Conservation (phyloP, 2,888 invertebrate species). For the Myopa tessellatipennis region DNA sequence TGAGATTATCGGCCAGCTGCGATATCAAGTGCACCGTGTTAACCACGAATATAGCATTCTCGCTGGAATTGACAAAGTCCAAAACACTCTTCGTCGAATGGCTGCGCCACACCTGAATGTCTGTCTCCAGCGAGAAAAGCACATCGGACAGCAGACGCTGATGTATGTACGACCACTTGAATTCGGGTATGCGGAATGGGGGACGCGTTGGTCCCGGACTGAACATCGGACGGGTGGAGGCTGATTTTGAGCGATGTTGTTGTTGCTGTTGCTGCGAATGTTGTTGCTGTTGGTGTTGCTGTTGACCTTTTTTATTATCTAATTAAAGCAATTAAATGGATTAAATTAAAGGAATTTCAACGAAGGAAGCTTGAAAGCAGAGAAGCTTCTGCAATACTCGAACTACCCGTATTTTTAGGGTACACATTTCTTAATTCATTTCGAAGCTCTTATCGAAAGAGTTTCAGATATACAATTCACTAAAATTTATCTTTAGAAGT, state of each 20-base stretch:
- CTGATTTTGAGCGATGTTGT: slow-evolving; percentile 70
- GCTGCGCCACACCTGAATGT: slow-evolving; percentile 93
- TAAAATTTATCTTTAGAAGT: too few species aligned
- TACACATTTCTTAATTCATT: too few species aligned
- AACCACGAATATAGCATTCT: slow-evolving; percentile 98
- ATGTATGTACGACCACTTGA: slow-evolving; percentile 99
- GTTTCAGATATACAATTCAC: too few species aligned
- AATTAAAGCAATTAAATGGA: not conserved
- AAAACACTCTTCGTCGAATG: slow-evolving; percentile 97
- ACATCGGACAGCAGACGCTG: slow-evolving; percentile 96
- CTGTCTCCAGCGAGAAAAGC: slow-evolving; percentile 95
- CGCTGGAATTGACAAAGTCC: slow-evolving; percentile 97
- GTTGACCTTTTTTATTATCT: slow-evolving; percentile 18
- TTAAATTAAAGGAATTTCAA: slow-evolving; percentile 11
- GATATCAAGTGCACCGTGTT: slow-evolving; percentile 99
- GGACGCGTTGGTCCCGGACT: slow-evolving; percentile 93
- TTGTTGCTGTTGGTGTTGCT: slow-evolving; percentile 37
- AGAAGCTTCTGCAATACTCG: too few species aligned
- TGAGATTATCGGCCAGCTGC: slow-evolving; percentile 97
- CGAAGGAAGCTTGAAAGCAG: not conserved
- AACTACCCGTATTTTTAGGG: too few species aligned
- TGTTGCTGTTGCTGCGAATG: slow-evolving; percentile 43
- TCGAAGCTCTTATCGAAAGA: too few species aligned
- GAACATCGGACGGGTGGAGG: slow-evolving; percentile 87
- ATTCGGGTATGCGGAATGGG: slow-evolving; percentile 98